These are phyloP conservation scores for Ligdia adustata DNA, from an alignment of 2,888 invertebrate species.

Conservation along the genomic window DNA sequence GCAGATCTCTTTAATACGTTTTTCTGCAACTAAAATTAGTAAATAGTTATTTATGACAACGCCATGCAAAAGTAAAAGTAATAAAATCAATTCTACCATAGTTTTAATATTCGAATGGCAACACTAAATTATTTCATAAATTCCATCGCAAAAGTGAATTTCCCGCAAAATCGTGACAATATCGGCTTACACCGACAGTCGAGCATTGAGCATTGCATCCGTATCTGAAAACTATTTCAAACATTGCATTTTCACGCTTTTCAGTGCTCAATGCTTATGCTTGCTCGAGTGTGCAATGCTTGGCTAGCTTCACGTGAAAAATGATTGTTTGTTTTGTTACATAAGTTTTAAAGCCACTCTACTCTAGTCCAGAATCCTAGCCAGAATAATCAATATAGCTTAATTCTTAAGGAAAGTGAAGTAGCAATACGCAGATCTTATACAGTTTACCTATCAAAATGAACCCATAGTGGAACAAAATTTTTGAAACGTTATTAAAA, in stretches of 20 bases:
- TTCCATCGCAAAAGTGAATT: constrained; percentile 6
- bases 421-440: too few species aligned
- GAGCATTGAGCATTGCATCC: constrained; percentile 36
- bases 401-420: too few species aligned
- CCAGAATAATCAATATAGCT: too few species aligned
- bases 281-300: neutral
- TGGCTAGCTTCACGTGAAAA: constrained; percentile 1
- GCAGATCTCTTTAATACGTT: too few species aligned
- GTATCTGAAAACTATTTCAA: constrained; percentile 32
- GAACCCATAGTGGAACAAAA: too few species aligned
- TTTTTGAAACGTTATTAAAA: too few species aligned
- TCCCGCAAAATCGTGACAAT: constrained; percentile 4
- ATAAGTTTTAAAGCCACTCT: neutral
- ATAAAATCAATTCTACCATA: too few species aligned
- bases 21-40: too few species aligned
- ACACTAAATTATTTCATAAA: neutral
- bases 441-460: too few species aligned
- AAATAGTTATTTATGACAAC: too few species aligned
- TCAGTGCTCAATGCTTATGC: constrained; percentile 23
- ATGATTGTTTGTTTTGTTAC: neutral
- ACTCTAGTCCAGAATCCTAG: neutral
- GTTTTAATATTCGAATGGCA: too few species aligned
- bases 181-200: constrained; percentile 25
- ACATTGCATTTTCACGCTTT: constrained; percentile 46
- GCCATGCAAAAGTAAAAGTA: too few species aligned